A percentile compares a stretch with the other conserved stretches of the same genome.
Conservation (phyloP, 2,888 invertebrate species). For the Cataglyphis rosenhaueri region DNA sequence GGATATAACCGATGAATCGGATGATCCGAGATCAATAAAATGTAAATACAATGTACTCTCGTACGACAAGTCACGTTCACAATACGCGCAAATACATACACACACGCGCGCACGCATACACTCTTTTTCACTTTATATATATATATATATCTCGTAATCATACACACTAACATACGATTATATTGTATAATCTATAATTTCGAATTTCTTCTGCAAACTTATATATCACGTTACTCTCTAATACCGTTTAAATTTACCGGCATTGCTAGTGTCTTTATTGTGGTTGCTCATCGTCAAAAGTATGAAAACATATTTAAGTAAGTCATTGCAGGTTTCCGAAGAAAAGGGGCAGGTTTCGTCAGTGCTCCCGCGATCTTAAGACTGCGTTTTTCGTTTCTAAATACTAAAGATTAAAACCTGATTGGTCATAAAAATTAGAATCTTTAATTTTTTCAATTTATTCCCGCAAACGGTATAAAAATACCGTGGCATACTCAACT, state of each 20-base stretch:
- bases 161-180: slow-evolving; percentile 79
- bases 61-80: slow-evolving; percentile 17
- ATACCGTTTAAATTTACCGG: slow-evolving; percentile 41
- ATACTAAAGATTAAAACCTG: slow-evolving; percentile 48
- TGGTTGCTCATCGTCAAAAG: slow-evolving; percentile 27
- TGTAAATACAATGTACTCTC: slow-evolving; percentile 49
- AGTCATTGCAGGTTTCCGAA: slow-evolving; percentile 10
- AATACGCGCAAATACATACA: slow-evolving; percentile 2
- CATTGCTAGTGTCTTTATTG: slow-evolving; percentile 43
- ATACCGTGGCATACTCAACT: slow-evolving; percentile 77
- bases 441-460: slow-evolving; percentile 42
- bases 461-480: slow-evolving; percentile 58
- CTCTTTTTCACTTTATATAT: slow-evolving; percentile 55
- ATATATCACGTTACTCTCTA: slow-evolving; percentile 46
- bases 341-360: not conserved
- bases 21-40: slow-evolving; percentile 71
- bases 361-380: not conserved
- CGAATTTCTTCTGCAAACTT: slow-evolving; percentile 72
- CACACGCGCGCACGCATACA: not conserved
- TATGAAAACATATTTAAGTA: slow-evolving; percentile 29
- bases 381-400: slow-evolving; percentile 23
- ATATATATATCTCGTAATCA: slow-evolving; percentile 66
- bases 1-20: slow-evolving; percentile 52
- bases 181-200: slow-evolving; percentile 74
- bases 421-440: slow-evolving; percentile 68